Evolutionary conservation across 2,113 vertebrate genomes (phyloP).

Genomic region (Ascaphus truei): DNA sequence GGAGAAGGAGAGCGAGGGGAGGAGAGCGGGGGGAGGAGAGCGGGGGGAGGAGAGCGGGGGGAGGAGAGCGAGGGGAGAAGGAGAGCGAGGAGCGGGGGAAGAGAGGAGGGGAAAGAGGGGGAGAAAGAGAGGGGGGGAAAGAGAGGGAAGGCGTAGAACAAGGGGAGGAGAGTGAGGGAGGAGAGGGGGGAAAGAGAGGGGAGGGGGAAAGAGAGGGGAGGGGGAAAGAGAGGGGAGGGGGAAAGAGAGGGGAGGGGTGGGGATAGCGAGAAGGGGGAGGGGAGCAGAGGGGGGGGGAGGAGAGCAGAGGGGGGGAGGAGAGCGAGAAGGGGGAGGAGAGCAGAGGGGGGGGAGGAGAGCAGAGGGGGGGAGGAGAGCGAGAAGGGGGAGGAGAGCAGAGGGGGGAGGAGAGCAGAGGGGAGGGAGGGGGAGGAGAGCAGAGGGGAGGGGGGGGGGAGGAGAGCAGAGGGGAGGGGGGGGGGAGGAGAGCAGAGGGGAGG

Average conservation of each 20-base stretch:
- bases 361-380: conserved; percentile 47
- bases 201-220: conserved; percentile 41
- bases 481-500: conserved; percentile 28
- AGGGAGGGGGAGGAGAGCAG: conserved; percentile 50
- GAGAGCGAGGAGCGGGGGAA: no score
- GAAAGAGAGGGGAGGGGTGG: not conserved
- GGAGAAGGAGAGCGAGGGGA: no score
- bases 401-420: conserved; percentile 42
- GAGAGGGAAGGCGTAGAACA: conserved; percentile 54
- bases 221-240: conserved; percentile 50
- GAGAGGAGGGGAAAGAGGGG: conserved; percentile 75
- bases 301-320: conserved; percentile 42
- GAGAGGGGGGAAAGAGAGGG: conserved; percentile 39
- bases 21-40: conserved; percentile 47
- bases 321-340: conserved; percentile 50
- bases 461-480: conserved; percentile 50
- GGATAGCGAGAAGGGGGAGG: conserved; percentile 49
- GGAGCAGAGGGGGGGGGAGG: conserved; percentile 28
- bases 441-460: conserved; percentile 15
- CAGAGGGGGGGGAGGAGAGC: not conserved
- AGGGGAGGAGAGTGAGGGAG: conserved; percentile 47
- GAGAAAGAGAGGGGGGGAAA: conserved; percentile 48
- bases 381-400: conserved; percentile 40
- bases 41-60: conserved; percentile 38
- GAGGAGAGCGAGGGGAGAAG: conserved; percentile 40